Conservation (phyloP, 1,140 invertebrate genomes). For the Drosophila yakuba region DNA sequence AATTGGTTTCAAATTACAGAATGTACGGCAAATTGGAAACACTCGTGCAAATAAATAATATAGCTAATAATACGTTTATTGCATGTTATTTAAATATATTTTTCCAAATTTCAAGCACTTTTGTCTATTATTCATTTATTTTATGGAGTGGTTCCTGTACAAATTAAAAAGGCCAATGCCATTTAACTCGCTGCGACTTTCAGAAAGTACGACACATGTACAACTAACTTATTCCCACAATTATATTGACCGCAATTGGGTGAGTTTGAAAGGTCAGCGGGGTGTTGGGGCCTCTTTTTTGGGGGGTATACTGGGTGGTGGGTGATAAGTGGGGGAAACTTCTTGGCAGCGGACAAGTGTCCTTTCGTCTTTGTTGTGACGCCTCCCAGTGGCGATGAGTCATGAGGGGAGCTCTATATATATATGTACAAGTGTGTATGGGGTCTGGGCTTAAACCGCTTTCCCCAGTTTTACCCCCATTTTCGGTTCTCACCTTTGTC, state of each 20-base stretch:
- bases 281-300: constrained; percentile 17
- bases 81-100: background rate
- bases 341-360: constrained; percentile 60
- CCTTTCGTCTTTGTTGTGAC: constrained; percentile 77
- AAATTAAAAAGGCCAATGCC: constrained; percentile 6
- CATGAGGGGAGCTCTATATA: constrained; percentile 38
- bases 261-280: constrained; percentile 46
- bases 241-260: constrained; percentile 44
- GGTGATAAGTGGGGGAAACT: constrained; percentile 30
- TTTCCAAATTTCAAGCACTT: background rate
- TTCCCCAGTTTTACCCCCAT: background rate
- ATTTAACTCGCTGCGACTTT: constrained; percentile 1
- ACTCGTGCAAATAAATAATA: background rate
- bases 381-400: constrained; percentile 60
- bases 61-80: background rate
- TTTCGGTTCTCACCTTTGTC: constrained; percentile 92
- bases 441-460: constrained; percentile 7
- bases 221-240: constrained; percentile 25
- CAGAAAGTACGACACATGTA: constrained; percentile 16
- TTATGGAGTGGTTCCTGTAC: background rate
- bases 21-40: background rate
- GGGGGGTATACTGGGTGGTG: constrained; percentile 16
- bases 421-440: too few species aligned
- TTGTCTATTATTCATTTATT: background rate
- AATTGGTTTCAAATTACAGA: constrained; percentile 7